Evolutionary conservation across 2,113 vertebrate species (phyloP).

Genomic region (Chamaetylas fuelleborni): DNA sequence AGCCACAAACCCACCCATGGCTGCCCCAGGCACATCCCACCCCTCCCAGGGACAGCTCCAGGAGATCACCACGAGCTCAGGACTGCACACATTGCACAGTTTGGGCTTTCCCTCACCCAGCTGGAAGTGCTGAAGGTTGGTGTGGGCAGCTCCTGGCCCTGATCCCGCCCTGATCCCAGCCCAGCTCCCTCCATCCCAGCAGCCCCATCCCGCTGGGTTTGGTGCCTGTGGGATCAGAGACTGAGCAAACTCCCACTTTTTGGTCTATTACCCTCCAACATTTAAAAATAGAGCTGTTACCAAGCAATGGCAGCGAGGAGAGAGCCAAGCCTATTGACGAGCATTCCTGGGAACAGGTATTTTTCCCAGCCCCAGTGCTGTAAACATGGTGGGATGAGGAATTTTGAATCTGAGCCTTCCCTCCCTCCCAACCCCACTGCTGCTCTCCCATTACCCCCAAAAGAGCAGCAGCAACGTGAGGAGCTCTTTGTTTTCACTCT

Average conservation of each 20-base stretch:
- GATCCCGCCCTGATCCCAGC: not conserved
- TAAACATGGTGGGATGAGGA: slow-evolving; percentile 18
- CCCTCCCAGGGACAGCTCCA: accelerated
- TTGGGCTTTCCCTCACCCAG: not conserved
- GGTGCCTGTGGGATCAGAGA: accelerated
- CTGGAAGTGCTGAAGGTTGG: accelerated
- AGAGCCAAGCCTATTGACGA: not conserved
- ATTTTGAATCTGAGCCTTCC: slow-evolving; percentile 28
- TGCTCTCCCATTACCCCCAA: not conserved
- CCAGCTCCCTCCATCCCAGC: accelerated
- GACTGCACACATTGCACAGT: not conserved
- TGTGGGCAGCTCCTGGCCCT: not conserved
- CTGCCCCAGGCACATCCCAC: not conserved
- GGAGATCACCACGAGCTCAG: not conserved
- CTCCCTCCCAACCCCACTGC: not conserved
- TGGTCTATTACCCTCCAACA: not conserved
- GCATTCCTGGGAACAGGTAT: slow-evolving; percentile 15
- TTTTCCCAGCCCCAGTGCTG: slow-evolving; percentile 12
- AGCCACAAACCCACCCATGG: not conserved
- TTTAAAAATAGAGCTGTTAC: slow-evolving; percentile 65
- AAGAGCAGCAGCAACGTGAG: not conserved
- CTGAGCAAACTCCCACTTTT: not conserved
- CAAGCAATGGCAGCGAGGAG: slow-evolving; percentile 10
- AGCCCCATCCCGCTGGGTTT: accelerated
- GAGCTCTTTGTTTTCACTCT: not conserved